phyloP scores from a whole-genome alignment of 2,113 vertebrate genomes.

The Psilopogon haemacephalus region DNA sequence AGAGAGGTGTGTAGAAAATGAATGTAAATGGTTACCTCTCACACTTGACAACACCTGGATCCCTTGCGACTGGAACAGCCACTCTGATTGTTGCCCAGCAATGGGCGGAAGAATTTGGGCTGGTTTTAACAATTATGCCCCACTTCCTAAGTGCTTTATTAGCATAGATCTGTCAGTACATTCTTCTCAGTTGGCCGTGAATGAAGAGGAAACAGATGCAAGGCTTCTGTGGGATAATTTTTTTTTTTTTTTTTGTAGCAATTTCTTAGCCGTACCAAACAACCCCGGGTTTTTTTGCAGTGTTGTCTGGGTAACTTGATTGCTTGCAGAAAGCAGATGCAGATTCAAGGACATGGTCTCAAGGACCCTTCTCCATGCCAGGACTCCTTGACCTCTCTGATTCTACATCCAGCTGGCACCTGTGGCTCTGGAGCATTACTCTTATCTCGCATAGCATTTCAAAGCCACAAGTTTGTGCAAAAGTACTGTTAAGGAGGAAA shows the following conservation, averaged over 20 bases:
- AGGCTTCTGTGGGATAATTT: not conserved
- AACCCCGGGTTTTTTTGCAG: not conserved
- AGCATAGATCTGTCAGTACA: not conserved
- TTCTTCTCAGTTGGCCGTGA: not conserved
- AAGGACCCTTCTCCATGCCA: not conserved
- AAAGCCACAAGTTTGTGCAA: not conserved
- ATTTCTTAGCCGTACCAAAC: not conserved
- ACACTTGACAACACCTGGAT: not conserved
- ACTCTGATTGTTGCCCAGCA: not conserved
- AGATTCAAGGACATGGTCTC: not conserved
- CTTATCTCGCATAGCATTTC: not conserved
- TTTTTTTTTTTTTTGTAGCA: not conserved
- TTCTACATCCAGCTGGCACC: not conserved
- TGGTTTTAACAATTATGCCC: not conserved
- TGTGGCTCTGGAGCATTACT: not conserved
- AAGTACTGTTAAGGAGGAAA: not conserved
- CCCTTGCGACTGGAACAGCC: not conserved
- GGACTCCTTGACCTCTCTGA: not conserved
- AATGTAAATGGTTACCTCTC: not conserved
- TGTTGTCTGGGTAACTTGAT: accelerated
- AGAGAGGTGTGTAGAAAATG: accelerated
- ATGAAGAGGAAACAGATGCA: not conserved
- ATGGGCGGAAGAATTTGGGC: not conserved
- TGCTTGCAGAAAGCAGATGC: not conserved
- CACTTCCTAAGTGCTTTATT: not conserved